A percentile compares a stretch with the other conserved stretches of the same genome.
Evolutionary conservation across 2,797 vertebrate genomes (phyloP).

Genomic region (Zenarchopterus dispar): DNA sequence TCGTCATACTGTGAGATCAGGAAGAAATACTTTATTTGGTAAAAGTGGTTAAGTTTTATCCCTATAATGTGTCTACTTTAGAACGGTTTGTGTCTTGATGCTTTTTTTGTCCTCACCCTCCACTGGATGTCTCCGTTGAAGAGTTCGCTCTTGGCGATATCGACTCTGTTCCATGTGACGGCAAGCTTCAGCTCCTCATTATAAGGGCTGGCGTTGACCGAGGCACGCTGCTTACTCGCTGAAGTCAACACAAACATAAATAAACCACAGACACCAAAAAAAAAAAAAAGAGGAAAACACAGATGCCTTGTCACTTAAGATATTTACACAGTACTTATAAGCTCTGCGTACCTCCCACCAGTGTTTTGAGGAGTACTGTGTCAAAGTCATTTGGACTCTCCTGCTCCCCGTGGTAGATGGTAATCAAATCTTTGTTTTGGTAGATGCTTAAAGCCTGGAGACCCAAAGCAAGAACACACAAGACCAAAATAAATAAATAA

Average conservation of each 20-base stretch:
- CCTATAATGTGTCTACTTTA: neutral
- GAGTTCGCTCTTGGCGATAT: slow-evolving; percentile 92
- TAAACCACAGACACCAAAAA: neutral
- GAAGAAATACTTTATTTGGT: neutral
- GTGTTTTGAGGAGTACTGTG: slow-evolving; percentile 87
- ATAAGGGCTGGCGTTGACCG: slow-evolving; percentile 77
- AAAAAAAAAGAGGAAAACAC: neutral
- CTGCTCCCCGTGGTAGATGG: slow-evolving; percentile 83
- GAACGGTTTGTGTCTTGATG: neutral
- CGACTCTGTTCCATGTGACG: slow-evolving; percentile 92
- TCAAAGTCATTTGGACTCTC: slow-evolving; percentile 90
- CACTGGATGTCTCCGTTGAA: slow-evolving; percentile 90
- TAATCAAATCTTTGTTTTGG: slow-evolving; percentile 85
- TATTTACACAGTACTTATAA: neutral
- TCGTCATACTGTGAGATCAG: slow-evolving; percentile 81
- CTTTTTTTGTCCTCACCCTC: slow-evolving; percentile 76
- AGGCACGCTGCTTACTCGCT: slow-evolving; percentile 83
- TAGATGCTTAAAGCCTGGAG: slow-evolving; percentile 86
- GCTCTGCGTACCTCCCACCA: slow-evolving; percentile 84
- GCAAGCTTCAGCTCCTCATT: slow-evolving; percentile 90
- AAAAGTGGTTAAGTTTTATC: neutral
- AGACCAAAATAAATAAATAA: neutral
- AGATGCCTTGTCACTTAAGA: neutral
- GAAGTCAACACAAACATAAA: slow-evolving; percentile 6
- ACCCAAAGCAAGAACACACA: slow-evolving; percentile 5